Base-by-base conservation (phyloP, 2,797 vertebrate genomes). In the Loris lydekkerianus region DNA sequence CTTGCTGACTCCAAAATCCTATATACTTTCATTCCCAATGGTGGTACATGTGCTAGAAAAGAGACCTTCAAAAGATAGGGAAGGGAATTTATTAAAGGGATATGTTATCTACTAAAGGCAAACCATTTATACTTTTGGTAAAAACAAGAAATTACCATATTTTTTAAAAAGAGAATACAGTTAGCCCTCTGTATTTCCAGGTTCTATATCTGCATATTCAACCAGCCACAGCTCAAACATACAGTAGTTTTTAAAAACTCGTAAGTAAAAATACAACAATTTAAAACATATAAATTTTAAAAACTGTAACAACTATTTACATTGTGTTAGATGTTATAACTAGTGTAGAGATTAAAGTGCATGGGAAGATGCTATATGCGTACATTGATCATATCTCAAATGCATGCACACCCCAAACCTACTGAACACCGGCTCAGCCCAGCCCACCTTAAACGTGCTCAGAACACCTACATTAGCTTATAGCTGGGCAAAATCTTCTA, bases 1-100 rank as follows among this genome's bases (percentile, higher is more conserved):
- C 81, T 98, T 40, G 96, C n/a, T 61, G 97, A 98, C 93, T 98
- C 98, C 61, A 98, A 98, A 97, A 99, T 97, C 89, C 99, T 99
- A 96, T 99, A 99, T 20, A 99, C 97, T 40, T 97, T 98, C 56
- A 99, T 86, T 9, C 99, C 99, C 96, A 99, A 97, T 25, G 99
- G 99, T 93, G 99, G 98, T 76, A 99, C 95, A 77, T 99, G 98
- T 2, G 98, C 99, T 93, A 99, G 43, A 10, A 99, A 99, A 94
- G 99, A 99, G 7, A 99, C 93, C 99, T 99, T 98, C 95, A 49
- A 88, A 82, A 91, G 93, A 96, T 37, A 93, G 37, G 82, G 75
- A 1, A 60, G 58, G 1, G 0, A 61, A 49, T 78, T 95, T 83
- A 88, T 86, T 96, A 93, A 43, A 86, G 60, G 96, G 34, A 96